A percentile compares a stretch with the other conserved stretches of the same genome.
These are phyloP conservation scores for Morone saxatilis DNA, from an alignment of 2,113 vertebrate species.

Conservation along the genomic window DNA sequence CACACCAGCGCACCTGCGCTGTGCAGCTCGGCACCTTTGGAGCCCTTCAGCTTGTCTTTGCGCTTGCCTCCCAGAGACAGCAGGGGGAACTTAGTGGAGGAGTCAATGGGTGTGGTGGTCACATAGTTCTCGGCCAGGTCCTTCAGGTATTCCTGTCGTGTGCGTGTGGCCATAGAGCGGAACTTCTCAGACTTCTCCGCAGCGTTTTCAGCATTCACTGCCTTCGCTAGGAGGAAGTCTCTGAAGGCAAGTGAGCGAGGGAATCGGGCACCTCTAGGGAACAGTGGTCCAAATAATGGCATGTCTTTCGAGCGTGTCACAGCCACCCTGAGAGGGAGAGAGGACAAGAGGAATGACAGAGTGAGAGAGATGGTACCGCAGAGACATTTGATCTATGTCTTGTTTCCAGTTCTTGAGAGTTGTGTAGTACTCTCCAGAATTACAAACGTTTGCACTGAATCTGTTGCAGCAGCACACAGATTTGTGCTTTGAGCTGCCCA, in stretches of 20 bases:
- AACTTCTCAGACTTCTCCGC: slow-evolving; percentile 92
- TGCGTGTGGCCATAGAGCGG: slow-evolving; percentile 93
- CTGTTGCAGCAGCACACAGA: background rate
- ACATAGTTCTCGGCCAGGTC: slow-evolving; percentile 92
- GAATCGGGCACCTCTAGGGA: slow-evolving; percentile 89
- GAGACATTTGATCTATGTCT: slow-evolving; percentile 40
- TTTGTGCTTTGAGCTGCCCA: slow-evolving; percentile 5
- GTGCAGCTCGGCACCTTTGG: slow-evolving; percentile 88
- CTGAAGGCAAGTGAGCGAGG: slow-evolving; percentile 86
- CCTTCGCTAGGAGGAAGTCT: slow-evolving; percentile 92
- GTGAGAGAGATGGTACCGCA: slow-evolving; percentile 30
- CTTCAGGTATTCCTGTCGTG: slow-evolving; percentile 92
- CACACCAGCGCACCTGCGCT: slow-evolving; percentile 91
- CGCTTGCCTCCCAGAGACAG: slow-evolving; percentile 89
- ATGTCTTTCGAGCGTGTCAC: slow-evolving; percentile 94
- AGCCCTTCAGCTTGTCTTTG: slow-evolving; percentile 87
- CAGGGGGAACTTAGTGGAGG: slow-evolving; percentile 90
- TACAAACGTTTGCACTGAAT: slow-evolving; percentile 12
- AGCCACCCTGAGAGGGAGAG: slow-evolving; percentile 85
- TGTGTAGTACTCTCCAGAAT: slow-evolving; percentile 16
- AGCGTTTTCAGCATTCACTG: slow-evolving; percentile 91
- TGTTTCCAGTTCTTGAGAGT: slow-evolving; percentile 36
- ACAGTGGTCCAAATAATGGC: slow-evolving; percentile 90
- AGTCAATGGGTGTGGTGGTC: slow-evolving; percentile 92
- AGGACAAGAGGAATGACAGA: slow-evolving; percentile 22